A percentile compares a stretch with the other conserved stretches of the same genome.
phyloP scores from a whole-genome alignment of 2,888 invertebrate species.

The Trachelus iudaicus region DNA sequence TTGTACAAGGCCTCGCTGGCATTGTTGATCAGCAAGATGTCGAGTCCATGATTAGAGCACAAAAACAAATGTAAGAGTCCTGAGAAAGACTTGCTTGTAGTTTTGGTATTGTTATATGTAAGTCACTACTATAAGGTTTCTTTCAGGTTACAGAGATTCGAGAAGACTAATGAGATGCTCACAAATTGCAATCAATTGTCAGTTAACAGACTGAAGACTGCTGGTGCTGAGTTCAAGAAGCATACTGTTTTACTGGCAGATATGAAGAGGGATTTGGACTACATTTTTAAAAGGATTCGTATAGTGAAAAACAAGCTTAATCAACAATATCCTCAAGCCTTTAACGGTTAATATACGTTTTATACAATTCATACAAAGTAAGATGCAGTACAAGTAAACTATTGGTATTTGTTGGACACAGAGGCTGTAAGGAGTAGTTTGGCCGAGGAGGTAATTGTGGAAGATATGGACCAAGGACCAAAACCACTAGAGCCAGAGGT shows the following conservation, averaged over 20 bases:
- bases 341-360: constrained; percentile 50
- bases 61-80: constrained; percentile 86
- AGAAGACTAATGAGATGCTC: constrained; percentile 99
- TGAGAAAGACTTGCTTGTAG: not conserved
- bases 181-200: constrained; percentile 97
- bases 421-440: constrained; percentile 62
- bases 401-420: constrained; percentile 21
- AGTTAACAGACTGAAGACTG: constrained; percentile 84
- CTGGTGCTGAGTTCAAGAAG: constrained; percentile 88
- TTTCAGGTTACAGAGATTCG: constrained; percentile 91
- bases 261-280: constrained; percentile 95
- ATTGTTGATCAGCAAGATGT: constrained; percentile 93
- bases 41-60: constrained; percentile 88
- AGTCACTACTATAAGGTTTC: constrained; percentile 2
- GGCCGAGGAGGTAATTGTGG: constrained; percentile 62
- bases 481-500: constrained; percentile 57
- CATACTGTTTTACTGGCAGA: constrained; percentile 88
- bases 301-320: constrained; percentile 83
- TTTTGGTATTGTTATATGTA: not conserved
- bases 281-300: constrained; percentile 92
- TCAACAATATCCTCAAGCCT: constrained; percentile 66
- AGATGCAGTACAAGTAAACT: not conserved
- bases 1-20: constrained; percentile 91
- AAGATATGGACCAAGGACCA: constrained; percentile 52
- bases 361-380: not conserved